Conservation (phyloP, 2,797 vertebrate genomes). For the Nannoperca australis region DNA sequence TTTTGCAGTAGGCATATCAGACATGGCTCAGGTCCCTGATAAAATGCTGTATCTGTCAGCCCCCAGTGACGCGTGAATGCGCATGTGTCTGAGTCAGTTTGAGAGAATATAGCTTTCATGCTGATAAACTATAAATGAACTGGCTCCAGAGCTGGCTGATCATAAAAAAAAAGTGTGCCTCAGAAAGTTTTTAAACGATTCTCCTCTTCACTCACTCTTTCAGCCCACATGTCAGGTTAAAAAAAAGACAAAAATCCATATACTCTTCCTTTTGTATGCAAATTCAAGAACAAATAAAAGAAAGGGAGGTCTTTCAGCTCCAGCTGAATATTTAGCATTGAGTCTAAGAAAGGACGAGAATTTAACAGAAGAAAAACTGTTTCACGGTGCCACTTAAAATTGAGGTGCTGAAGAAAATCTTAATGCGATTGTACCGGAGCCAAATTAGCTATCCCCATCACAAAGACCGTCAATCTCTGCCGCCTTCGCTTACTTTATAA, state of each 20-base stretch:
- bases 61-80: conserved; percentile 18
- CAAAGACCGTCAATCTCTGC: conserved; percentile 62
- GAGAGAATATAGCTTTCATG: conserved; percentile 53
- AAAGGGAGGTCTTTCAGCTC: conserved; percentile 22
- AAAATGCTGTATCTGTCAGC: conserved; percentile 43
- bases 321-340: conserved; percentile 48
- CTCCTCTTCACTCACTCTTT: conserved; percentile 24
- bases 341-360: conserved; percentile 23
- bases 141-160: conserved; percentile 38
- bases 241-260: neutral
- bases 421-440: conserved; percentile 76
- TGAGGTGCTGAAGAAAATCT: conserved; percentile 57
- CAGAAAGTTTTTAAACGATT: conserved; percentile 47
- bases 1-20: conserved; percentile 36
- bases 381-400: conserved; percentile 68
- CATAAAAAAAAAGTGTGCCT: conserved; percentile 16
- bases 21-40: conserved; percentile 55
- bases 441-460: conserved; percentile 65
- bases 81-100: conserved; percentile 7
- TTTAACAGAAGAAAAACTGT: conserved; percentile 49
- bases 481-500: conserved; percentile 55
- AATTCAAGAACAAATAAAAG: conserved; percentile 44
- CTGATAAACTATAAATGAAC: conserved; percentile 49
- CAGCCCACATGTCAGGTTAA: conserved; percentile 32
- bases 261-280: conserved; percentile 56